phyloP scores from a whole-genome alignment of 2,113 vertebrate genomes.

The Phylloscopus trochiloides region DNA sequence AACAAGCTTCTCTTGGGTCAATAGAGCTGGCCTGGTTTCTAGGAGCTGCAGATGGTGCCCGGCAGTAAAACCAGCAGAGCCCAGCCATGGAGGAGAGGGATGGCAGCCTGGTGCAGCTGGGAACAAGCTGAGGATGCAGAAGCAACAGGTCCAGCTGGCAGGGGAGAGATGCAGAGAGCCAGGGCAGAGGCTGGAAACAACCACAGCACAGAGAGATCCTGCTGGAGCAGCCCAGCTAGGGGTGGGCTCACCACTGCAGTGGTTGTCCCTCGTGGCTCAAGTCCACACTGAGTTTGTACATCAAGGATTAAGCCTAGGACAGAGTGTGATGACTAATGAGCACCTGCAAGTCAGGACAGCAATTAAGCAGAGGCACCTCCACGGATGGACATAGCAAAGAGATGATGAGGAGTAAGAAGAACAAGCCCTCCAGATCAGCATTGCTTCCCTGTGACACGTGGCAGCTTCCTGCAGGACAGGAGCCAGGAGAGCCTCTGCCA shows the following conservation, averaged over 20 bases:
- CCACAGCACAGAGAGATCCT: neutral
- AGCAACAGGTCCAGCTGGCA: neutral
- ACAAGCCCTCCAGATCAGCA: neutral
- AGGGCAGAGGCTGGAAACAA: neutral
- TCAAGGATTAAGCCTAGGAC: neutral
- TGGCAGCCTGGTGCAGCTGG: neutral
- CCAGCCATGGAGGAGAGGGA: neutral
- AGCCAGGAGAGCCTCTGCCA: neutral
- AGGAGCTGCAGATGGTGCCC: slow-evolving; percentile 35
- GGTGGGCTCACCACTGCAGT: neutral
- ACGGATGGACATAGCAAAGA: neutral
- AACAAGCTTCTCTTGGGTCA: neutral
- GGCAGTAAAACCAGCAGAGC: neutral
- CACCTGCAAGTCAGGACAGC: neutral
- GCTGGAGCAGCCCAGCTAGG: neutral
- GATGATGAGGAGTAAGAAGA: neutral
- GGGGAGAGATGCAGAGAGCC: neutral
- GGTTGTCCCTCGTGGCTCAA: accelerated
- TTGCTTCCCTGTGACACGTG: neutral
- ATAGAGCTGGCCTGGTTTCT: slow-evolving; percentile 9
- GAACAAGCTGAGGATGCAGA: neutral
- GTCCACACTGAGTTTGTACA: neutral
- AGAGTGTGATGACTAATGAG: neutral
- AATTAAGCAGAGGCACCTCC: neutral
- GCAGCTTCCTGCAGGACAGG: neutral